Evolutionary conservation across 2,888 invertebrate genomes (phyloP).

Genomic region (Alentia gelatinosa): DNA sequence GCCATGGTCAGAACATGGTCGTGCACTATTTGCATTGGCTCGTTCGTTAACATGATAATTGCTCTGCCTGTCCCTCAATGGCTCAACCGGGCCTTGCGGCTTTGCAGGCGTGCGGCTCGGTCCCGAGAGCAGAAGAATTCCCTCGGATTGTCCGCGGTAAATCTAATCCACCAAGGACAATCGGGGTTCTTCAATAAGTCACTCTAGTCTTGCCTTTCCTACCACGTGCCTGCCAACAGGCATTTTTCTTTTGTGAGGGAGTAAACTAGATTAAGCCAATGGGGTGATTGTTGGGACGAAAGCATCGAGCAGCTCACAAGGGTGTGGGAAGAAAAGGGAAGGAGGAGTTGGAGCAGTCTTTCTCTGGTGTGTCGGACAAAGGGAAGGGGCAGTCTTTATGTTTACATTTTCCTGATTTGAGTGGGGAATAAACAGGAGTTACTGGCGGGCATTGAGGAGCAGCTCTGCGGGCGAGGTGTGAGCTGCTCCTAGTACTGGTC

Average conservation of each 20-base stretch:
- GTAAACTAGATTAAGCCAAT: neutral
- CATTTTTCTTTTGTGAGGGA: neutral
- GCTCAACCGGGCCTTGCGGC: neutral
- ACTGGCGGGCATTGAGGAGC: neutral
- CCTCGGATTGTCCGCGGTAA: neutral
- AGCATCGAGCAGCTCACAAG: neutral
- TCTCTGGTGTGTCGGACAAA: neutral
- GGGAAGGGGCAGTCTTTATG: neutral
- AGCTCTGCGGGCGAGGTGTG: neutral
- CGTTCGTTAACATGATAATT: neutral
- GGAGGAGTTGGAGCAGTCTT: neutral
- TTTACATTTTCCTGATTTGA: constrained; percentile 25
- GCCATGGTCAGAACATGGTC: neutral
- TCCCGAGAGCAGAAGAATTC: neutral
- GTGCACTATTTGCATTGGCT: constrained; percentile 17
- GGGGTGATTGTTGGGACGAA: neutral
- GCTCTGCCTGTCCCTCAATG: neutral
- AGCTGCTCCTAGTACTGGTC: neutral
- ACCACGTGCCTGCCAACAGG: constrained; percentile 2
- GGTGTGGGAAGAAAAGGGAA: neutral
- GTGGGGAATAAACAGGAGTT: constrained; percentile 26
- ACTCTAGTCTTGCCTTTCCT: constrained; percentile 14
- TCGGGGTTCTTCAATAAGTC: neutral
- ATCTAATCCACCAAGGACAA: neutral
- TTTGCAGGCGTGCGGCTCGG: neutral